Evolutionary conservation across 1,140 invertebrate species (phyloP).

Genomic region (Hypothenemus hampei): DNA sequence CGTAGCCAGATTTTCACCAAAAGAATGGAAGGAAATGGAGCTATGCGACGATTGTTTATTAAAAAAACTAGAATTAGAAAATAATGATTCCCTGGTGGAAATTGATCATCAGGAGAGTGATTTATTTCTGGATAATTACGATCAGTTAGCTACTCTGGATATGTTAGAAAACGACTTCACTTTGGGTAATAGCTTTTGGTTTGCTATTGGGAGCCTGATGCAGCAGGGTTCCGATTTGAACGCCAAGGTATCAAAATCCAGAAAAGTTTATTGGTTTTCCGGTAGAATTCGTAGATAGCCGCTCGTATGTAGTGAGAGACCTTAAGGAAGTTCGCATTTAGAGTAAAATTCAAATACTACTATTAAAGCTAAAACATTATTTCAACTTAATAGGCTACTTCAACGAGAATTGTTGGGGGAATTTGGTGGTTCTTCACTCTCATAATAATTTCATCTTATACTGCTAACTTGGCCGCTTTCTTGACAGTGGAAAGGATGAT

Average conservation of each 20-base stretch:
- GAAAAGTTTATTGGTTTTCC: too few species aligned
- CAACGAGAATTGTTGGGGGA: slow-evolving; percentile 86
- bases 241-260: slow-evolving; percentile 67
- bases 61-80: slow-evolving; percentile 29
- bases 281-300: too few species aligned
- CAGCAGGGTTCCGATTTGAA: slow-evolving; percentile 88
- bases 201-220: slow-evolving; percentile 90
- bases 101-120: slow-evolving; percentile 24
- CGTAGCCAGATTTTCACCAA: slow-evolving; percentile 71
- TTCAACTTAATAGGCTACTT: slow-evolving; percentile 67
- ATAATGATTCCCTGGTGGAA: not conserved
- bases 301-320: too few species aligned
- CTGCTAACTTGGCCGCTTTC: slow-evolving; percentile 94
- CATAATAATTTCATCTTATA: slow-evolving; percentile 97
- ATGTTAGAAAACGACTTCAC: slow-evolving; percentile 69
- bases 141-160: slow-evolving; percentile 29
- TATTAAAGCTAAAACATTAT: too few species aligned
- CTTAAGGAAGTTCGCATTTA: too few species aligned
- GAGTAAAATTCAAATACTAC: too few species aligned
- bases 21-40: slow-evolving; percentile 73
- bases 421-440: slow-evolving; percentile 99
- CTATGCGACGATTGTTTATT: slow-evolving; percentile 48
- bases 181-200: slow-evolving; percentile 82
- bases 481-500: slow-evolving; percentile 95
- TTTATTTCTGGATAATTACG: not conserved